Base-by-base conservation (phyloP, 2,888 invertebrate species). In the Archaeoteleia sp. region DNA sequence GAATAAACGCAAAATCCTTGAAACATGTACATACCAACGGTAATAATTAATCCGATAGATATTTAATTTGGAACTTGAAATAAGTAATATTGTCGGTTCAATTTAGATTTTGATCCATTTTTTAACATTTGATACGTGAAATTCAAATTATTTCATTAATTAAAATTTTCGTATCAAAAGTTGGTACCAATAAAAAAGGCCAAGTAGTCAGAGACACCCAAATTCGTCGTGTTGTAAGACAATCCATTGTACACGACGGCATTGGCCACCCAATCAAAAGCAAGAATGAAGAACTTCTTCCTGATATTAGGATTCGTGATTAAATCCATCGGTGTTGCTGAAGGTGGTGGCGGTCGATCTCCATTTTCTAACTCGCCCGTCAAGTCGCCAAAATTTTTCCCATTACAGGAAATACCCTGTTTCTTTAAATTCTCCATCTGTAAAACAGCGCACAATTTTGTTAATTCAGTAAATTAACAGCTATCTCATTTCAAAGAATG, bases 191-290 rank as follows among this genome's bases (percentile, higher is more conserved):
- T 90, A 74, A 90, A 90, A 80, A 91, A 91, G 10, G 90, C 90
- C 75, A 91, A 87, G 76, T 90, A 90, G 81, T 91, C 91, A 72
- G 90, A 89, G 30, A 91, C 90, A 5, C 91, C 91, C 45, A 91
- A 86, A 83, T 91, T 91, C 17, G 90, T 88, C 9, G 90, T 88
- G 78, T 91, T 91, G 75, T 90, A 90, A 73, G 90, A 90, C 42
- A 91, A 85, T 53, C 90, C 90, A 75, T 91, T 91, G 80, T 91
- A 91, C 1, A 91, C 91, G 0, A 91, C 89, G n/a, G 91, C 91
- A 53, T 91, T 86, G 27, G 90, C 89, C 3, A 91, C 88, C 91
- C 91, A 91, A 74, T 90, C 89, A 71, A 90, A 90, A 0, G 90
- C 89, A 14, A 91, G 83, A 45, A 91, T 87, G 15, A 90, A 86